Conservation (phyloP, 2,113 vertebrate genomes). For the Axis porcinus region DNA sequence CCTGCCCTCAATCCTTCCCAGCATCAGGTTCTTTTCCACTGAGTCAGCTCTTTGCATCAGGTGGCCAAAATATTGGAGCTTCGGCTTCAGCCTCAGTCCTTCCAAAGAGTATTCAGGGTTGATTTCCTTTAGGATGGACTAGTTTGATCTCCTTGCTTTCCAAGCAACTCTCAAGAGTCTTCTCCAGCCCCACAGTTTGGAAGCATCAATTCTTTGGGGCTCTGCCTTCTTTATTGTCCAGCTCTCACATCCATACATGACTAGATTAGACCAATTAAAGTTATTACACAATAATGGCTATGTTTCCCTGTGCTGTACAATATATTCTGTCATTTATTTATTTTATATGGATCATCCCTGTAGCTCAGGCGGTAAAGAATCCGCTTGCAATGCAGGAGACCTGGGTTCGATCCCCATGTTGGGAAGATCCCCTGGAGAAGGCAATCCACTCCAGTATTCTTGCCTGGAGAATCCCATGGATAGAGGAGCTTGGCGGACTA, state of each 20-base stretch:
- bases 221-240: background rate
- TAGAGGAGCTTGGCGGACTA: background rate
- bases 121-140: background rate
- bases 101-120: background rate
- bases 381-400: background rate
- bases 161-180: background rate
- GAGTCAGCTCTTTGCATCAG: background rate
- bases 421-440: background rate
- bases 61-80: background rate
- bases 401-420: fast-evolving
- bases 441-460: background rate
- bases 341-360: background rate
- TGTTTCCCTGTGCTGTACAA: background rate
- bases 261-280: background rate
- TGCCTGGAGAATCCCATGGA: background rate
- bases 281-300: background rate
- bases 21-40: background rate
- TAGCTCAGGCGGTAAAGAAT: background rate
- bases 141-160: background rate
- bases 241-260: background rate
- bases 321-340: background rate
- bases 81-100: background rate
- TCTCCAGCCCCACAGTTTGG: background rate
- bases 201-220: background rate
- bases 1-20: background rate